phyloP scores from a whole-genome alignment of 2,797 vertebrate genomes.

The Coluber constrictor region DNA sequence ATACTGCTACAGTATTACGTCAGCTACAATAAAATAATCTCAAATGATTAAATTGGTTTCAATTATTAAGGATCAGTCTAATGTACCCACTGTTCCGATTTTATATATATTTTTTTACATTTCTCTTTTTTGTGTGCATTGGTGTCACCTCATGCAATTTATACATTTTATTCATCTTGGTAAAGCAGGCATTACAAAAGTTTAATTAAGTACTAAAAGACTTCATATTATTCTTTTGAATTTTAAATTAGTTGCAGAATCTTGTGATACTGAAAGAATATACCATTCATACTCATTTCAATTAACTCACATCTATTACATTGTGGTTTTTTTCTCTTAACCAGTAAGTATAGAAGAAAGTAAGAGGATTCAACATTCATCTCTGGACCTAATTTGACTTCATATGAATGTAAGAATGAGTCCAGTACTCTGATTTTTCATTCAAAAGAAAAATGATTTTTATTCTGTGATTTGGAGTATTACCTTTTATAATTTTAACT shows the following conservation, averaged over 20 bases:
- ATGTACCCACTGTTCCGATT: slow-evolving; percentile 80
- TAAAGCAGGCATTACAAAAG: slow-evolving; percentile 81
- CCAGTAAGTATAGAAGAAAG: slow-evolving; percentile 56
- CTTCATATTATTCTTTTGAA: slow-evolving; percentile 77
- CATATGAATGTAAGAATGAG: slow-evolving; percentile 27
- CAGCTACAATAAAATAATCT: slow-evolving; percentile 81
- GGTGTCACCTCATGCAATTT: slow-evolving; percentile 78
- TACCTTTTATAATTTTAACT: background rate
- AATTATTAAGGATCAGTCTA: slow-evolving; percentile 84
- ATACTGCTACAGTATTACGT: slow-evolving; percentile 83
- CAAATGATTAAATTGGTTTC: slow-evolving; percentile 81
- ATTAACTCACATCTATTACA: slow-evolving; percentile 70
- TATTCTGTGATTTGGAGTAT: background rate
- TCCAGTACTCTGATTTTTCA: slow-evolving; percentile 36
- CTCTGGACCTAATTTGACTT: slow-evolving; percentile 42
- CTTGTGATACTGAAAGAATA: slow-evolving; percentile 68
- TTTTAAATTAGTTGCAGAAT: slow-evolving; percentile 78
- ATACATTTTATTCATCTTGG: slow-evolving; percentile 80
- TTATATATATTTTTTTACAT: slow-evolving; percentile 71
- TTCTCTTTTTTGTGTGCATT: slow-evolving; percentile 79
- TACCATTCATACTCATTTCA: slow-evolving; percentile 71
- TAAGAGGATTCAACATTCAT: background rate
- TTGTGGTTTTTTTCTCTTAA: slow-evolving; percentile 43
- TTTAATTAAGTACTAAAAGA: slow-evolving; percentile 83
- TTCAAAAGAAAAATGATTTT: background rate